Evolutionary conservation across 2,888 invertebrate species (phyloP).

Genomic region (Drosophila cognata): DNA sequence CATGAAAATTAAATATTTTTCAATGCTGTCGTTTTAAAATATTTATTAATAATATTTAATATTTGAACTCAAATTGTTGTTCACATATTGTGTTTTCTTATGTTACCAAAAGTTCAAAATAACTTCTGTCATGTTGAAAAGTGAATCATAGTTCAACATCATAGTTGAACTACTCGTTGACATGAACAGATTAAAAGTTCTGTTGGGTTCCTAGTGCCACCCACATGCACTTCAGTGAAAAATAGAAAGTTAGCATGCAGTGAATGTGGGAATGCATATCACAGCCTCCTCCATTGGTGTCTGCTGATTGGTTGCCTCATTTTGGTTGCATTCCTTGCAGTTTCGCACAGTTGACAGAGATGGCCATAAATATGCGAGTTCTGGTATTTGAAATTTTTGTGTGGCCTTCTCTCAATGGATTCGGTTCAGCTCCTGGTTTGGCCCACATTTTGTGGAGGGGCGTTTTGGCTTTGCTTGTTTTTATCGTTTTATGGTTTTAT

Average conservation of each 20-base stretch:
- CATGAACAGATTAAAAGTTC: slow-evolving; percentile 8
- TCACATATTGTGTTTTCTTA: not conserved
- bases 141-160: not conserved
- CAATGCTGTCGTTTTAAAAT: not conserved
- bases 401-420: slow-evolving; percentile 37
- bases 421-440: slow-evolving; percentile 8
- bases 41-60: not conserved
- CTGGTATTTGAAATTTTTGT: slow-evolving; percentile 63
- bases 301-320: slow-evolving; percentile 46
- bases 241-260: not conserved
- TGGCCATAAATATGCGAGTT: slow-evolving; percentile 72
- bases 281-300: slow-evolving; percentile 10
- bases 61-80: not conserved
- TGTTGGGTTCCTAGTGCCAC: not conserved
- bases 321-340: slow-evolving; percentile 50
- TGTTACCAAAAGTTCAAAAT: not conserved
- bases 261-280: slow-evolving; percentile 5
- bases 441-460: slow-evolving; percentile 27
- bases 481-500: slow-evolving; percentile 70
- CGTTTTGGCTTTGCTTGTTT: slow-evolving; percentile 41
- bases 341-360: slow-evolving; percentile 42
- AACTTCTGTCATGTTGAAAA: slow-evolving; percentile 5
- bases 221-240: not conserved
- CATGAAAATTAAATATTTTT: not conserved
- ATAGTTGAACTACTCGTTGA: slow-evolving; percentile 3